Percentiles rank a stretch among this genome's conserved stretches.
Evolutionary conservation across 53 echinoderm and acorn worm species (phyloP).

Genomic region (Echinometra lucunter): DNA sequence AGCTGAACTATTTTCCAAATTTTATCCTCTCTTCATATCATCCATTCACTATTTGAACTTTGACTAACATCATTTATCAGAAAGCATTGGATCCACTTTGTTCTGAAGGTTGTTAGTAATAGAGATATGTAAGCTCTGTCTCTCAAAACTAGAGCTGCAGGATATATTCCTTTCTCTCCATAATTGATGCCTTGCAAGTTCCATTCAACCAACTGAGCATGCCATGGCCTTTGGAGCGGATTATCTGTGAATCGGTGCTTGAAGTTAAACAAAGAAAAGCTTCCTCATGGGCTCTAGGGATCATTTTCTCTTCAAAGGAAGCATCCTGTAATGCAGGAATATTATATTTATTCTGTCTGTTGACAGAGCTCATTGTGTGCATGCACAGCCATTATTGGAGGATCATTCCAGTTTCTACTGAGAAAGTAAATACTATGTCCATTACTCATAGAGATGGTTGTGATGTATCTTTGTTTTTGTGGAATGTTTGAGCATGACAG

Average conservation of each 20-base stretch:
- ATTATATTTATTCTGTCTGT: conserved; percentile 22
- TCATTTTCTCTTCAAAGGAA: not conserved
- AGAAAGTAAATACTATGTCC: not conserved
- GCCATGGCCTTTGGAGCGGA: not conserved
- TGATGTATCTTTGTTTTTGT: not conserved
- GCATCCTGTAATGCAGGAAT: not conserved
- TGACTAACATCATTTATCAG: not conserved
- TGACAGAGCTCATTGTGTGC: not conserved
- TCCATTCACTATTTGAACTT: not conserved
- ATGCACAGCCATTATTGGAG: not conserved
- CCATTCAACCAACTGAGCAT: not conserved
- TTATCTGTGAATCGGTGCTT: not conserved
- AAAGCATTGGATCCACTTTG: not conserved
- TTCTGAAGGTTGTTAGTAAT: not conserved
- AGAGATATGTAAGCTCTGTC: not conserved
- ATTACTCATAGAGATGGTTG: not conserved
- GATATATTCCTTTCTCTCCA: not conserved
- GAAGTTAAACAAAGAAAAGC: not conserved
- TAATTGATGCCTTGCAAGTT: not conserved
- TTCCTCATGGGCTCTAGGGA: not conserved
- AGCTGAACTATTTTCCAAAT: not conserved
- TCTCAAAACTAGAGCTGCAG: not conserved
- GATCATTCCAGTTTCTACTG: not conserved
- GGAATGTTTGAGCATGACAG: not conserved
- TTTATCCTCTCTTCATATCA: not conserved